Percentiles rank a stretch among this genome's conserved stretches.
These are phyloP conservation scores for Pelagia noctiluca DNA, from an alignment of 30 jellyfish, hydroid and myxozoan species.

Conservation along the genomic window DNA sequence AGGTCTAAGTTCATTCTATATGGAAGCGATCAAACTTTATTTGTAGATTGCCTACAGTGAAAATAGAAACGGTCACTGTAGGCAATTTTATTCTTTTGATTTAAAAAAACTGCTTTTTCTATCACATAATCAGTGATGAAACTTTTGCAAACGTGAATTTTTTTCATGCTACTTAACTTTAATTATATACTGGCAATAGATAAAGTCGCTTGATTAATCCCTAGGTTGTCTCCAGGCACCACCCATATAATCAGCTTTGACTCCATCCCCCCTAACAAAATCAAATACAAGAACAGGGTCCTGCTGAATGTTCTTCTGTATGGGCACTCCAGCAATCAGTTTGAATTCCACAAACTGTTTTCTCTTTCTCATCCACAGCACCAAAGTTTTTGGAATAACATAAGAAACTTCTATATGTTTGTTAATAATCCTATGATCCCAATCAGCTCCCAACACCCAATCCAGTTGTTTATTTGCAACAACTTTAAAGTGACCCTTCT, in stretches of 20 bases:
- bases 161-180: neutral
- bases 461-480: neutral
- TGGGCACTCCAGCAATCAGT: constrained; percentile 25
- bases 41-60: neutral
- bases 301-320: constrained; percentile 1
- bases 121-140: neutral
- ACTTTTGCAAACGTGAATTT: neutral
- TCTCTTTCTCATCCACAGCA: neutral
- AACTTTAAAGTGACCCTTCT: neutral
- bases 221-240: constrained; percentile 3
- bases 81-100: neutral
- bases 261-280: constrained; percentile 5
- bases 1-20: neutral
- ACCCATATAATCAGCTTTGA: neutral
- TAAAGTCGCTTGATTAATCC: neutral
- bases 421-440: constrained; percentile 18
- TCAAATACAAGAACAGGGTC: neutral
- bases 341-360: neutral
- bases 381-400: neutral
- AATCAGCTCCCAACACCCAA: neutral
- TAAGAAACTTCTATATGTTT: constrained; percentile 6
- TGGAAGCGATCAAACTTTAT: neutral
- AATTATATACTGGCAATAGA: neutral
- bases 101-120: neutral
- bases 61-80: neutral